Percentiles rank a stretch among this genome's conserved stretches.
Evolutionary conservation across 2,113 vertebrate genomes (phyloP).

Genomic region (Nothocercus julius): DNA sequence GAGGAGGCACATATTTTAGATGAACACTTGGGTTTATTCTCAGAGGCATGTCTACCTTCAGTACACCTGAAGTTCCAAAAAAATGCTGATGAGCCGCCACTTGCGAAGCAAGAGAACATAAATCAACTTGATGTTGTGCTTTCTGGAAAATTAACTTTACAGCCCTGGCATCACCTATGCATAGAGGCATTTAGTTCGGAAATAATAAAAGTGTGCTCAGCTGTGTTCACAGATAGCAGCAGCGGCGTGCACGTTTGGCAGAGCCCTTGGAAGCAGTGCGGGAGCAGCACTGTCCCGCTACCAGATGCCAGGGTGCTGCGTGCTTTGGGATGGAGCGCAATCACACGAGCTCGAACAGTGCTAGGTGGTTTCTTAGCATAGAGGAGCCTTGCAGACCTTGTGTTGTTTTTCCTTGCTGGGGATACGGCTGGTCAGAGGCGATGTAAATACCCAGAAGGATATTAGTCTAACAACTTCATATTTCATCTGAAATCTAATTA

Average conservation of each 20-base stretch:
- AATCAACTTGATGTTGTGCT: neutral
- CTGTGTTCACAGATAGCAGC: neutral
- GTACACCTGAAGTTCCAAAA: neutral
- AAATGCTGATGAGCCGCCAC: neutral
- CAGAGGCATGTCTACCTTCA: neutral
- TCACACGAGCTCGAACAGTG: neutral
- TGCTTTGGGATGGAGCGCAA: neutral
- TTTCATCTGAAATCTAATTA: neutral
- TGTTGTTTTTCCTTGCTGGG: neutral
- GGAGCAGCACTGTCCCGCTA: too few species aligned
- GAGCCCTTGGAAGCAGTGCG: neutral
- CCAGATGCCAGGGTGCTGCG: too few species aligned
- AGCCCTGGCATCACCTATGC: neutral
- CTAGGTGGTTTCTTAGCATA: neutral
- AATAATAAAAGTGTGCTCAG: neutral
- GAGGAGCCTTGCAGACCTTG: neutral
- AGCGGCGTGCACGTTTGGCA: neutral
- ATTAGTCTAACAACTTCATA: neutral
- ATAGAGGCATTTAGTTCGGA: neutral
- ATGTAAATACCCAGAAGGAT: slow-evolving; percentile 20
- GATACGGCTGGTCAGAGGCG: neutral
- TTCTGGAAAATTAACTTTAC: slow-evolving; percentile 4
- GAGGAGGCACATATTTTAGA: neutral
- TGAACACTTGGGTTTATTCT: neutral
- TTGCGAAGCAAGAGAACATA: neutral